These are phyloP conservation scores for Thereuonema tuberculata DNA, from an alignment of 1,140 invertebrate species.

Conservation along the genomic window DNA sequence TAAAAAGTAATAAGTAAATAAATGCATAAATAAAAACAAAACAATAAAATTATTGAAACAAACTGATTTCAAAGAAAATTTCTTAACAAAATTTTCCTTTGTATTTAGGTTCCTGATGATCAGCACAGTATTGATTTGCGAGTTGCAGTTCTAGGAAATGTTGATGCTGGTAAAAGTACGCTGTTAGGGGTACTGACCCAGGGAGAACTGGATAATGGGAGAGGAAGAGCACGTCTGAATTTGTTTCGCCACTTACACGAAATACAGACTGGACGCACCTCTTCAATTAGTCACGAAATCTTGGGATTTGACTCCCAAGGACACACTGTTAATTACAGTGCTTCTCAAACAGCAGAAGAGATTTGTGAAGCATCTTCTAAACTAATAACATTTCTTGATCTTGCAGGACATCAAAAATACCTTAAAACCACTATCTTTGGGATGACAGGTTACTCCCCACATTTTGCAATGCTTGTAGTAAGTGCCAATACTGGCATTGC, in stretches of 20 bases:
- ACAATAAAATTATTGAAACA: too few relatives aligned
- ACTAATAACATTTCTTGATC: constrained; percentile 86
- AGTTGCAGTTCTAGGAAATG: constrained; percentile 81
- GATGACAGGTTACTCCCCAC: constrained; percentile 82
- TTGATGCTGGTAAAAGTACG: constrained; percentile 87
- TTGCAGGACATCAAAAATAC: constrained; percentile 94
- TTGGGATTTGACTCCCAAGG: constrained; percentile 72
- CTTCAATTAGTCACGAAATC: constrained; percentile 91
- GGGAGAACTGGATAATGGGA: constrained; percentile 87
- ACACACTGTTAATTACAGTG: constrained; percentile 71
- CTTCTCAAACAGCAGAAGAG: constrained; percentile 82
- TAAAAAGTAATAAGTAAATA: too few relatives aligned
- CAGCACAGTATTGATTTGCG: constrained; percentile 78
- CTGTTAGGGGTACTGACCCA: constrained; percentile 87
- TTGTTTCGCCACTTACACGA: constrained; percentile 94
- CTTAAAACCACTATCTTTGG: constrained; percentile 89
- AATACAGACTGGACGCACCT: constrained; percentile 88
- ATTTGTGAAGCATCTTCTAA: constrained; percentile 82
- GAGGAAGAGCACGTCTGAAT: constrained; percentile 83
- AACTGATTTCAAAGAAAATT: too few relatives aligned
- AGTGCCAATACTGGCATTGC: constrained; percentile 47
- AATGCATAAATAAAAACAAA: too few relatives aligned
- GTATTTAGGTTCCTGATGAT: constrained; percentile 62
- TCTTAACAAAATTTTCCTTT: too few relatives aligned
- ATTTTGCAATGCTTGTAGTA: constrained; percentile 87